Percentiles rank a stretch among this genome's conserved stretches.
phyloP scores from a whole-genome alignment of 92 coral and sea anemone species.

The Micromussa lordhowensis region DNA sequence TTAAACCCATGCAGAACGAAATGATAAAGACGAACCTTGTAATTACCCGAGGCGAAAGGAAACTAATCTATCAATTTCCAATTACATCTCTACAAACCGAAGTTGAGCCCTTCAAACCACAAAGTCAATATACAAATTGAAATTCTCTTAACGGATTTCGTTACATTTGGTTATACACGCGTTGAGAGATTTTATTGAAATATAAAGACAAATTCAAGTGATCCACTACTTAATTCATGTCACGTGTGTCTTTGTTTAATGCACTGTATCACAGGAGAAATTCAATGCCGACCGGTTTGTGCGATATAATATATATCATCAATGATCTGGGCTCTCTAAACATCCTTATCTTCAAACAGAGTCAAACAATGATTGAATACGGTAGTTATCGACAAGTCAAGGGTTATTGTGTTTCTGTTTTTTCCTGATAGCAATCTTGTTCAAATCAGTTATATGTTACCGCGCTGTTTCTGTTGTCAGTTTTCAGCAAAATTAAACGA shows the following conservation, averaged over 20 bases:
- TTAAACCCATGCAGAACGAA: not conserved
- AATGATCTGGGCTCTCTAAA: not conserved
- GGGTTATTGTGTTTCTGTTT: not conserved
- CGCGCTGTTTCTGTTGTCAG: not conserved
- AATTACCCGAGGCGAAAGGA: constrained; percentile 14
- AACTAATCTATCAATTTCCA: constrained; percentile 7
- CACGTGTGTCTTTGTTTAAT: not conserved
- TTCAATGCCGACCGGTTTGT: not conserved
- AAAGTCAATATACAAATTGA: not conserved
- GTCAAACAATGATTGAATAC: not conserved
- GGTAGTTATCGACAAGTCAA: not conserved
- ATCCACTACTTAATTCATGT: not conserved
- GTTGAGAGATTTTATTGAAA: not conserved
- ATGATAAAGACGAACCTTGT: constrained; percentile 13
- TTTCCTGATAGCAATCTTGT: not conserved
- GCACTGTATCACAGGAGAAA: not conserved
- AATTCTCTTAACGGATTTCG: not conserved
- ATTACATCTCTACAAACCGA: constrained; percentile 18
- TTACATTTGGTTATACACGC: not conserved
- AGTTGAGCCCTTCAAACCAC: not conserved
- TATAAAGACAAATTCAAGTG: not conserved
- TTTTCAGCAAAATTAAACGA: not conserved
- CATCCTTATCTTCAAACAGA: not conserved
- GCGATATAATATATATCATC: not conserved
- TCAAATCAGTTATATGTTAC: not conserved